These are phyloP conservation scores for Agonum fuliginosum DNA, from an alignment of 2,888 invertebrate species.

Conservation along the genomic window DNA sequence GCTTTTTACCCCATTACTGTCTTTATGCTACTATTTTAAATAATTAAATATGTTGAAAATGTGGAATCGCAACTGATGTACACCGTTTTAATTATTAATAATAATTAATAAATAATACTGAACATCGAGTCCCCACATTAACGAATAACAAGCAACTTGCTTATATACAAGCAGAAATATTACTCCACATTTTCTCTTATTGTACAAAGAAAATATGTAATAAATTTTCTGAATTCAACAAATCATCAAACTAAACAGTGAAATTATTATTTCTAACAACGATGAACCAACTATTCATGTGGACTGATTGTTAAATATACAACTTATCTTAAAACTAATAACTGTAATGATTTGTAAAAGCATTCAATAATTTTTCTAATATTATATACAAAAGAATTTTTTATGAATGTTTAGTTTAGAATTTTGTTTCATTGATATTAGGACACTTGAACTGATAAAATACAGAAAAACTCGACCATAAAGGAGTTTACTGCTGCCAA, in stretches of 20 bases:
- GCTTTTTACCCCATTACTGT: constrained; percentile 14
- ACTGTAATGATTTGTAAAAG: constrained; percentile 37
- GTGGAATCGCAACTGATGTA: constrained; percentile 41
- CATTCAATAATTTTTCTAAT: background rate
- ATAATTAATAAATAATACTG: constrained; percentile 43
- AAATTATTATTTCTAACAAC: constrained; percentile 37
- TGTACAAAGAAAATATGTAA: constrained; percentile 5
- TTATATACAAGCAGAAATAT: constrained; percentile 10
- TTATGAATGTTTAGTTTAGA: constrained; percentile 39
- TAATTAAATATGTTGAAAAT: constrained; percentile 15
- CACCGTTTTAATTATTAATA: constrained; percentile 20
- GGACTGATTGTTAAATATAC: constrained; percentile 14
- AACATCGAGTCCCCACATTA: constrained; percentile 48
- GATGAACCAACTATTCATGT: constrained; percentile 25
- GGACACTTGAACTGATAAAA: constrained; percentile 40
- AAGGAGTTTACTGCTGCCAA: background rate
- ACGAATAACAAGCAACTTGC: constrained; percentile 38
- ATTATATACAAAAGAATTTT: constrained; percentile 23
- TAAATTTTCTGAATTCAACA: constrained; percentile 8
- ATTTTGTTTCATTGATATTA: constrained; percentile 49
- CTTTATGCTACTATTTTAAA: background rate
- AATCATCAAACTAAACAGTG: constrained; percentile 13
- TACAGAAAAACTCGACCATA: background rate
- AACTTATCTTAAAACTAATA: constrained; percentile 31
- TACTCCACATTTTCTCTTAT: background rate